A percentile compares a stretch with the other conserved stretches of the same genome.
Evolutionary conservation across 2,113 vertebrate genomes (phyloP).

Genomic region (Toxotes chatareus): DNA sequence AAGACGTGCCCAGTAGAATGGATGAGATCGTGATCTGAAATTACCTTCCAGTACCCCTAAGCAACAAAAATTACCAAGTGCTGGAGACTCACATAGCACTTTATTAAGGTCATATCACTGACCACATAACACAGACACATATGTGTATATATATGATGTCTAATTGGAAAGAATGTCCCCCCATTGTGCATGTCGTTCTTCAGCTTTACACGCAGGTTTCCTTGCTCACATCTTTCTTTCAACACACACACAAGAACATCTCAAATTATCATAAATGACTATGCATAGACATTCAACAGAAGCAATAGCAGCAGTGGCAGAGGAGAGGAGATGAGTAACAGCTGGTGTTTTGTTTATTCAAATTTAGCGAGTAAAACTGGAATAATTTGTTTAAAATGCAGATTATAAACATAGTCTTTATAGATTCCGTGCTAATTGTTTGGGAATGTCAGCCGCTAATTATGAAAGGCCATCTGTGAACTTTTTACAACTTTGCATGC

Average conservation of each 20-base stretch:
- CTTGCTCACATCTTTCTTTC: neutral
- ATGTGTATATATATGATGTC: neutral
- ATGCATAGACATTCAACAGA: neutral
- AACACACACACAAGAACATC: neutral
- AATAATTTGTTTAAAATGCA: slow-evolving; percentile 38
- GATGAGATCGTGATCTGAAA: slow-evolving; percentile 15
- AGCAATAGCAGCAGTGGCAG: neutral
- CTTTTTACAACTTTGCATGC: slow-evolving; percentile 12
- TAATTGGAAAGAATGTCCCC: neutral
- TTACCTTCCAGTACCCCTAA: slow-evolving; percentile 1
- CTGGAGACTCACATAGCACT: neutral
- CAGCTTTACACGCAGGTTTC: neutral
- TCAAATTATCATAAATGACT: slow-evolving; percentile 22
- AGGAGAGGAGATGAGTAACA: slow-evolving; percentile 18
- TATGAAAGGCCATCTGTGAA: slow-evolving; percentile 35
- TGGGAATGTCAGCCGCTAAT: slow-evolving; percentile 26
- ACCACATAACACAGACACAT: neutral
- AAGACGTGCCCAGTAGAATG: neutral
- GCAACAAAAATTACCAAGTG: neutral
- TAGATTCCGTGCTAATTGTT: slow-evolving; percentile 40
- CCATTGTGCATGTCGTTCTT: neutral
- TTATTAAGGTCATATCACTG: neutral
- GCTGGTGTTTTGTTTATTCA: slow-evolving; percentile 33
- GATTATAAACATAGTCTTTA: slow-evolving; percentile 41
- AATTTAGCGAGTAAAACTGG: slow-evolving; percentile 18